A percentile compares a stretch with the other conserved stretches of the same genome.
Conservation (phyloP, 1,140 invertebrate species). For the Tyrophagus putrescentiae region DNA sequence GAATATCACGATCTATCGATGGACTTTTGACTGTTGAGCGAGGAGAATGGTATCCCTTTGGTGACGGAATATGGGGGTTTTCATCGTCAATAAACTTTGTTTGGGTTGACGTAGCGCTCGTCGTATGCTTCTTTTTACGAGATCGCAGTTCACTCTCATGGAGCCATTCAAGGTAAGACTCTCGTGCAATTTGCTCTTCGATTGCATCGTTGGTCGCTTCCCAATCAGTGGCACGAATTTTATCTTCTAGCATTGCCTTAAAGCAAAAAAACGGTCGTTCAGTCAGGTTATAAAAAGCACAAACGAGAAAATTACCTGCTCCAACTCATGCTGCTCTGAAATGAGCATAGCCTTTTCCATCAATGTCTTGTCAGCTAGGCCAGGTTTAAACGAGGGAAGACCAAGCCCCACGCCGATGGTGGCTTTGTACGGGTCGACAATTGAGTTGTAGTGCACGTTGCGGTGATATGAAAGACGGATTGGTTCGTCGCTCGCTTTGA, state of each 20-base stretch:
- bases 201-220: slow-evolving; percentile 83
- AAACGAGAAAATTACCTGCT: slow-evolving; percentile 42
- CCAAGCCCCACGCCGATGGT: slow-evolving; percentile 72
- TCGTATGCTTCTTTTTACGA: slow-evolving; percentile 5
- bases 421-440: slow-evolving; percentile 71
- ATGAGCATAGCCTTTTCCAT: slow-evolving; percentile 60
- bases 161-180: slow-evolving; percentile 76
- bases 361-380: slow-evolving; percentile 53
- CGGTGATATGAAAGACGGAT: slow-evolving; percentile 78
- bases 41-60: background rate
- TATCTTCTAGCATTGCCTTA: slow-evolving; percentile 74
- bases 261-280: slow-evolving; percentile 26
- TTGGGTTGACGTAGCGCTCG: slow-evolving; percentile 4
- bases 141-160: slow-evolving; percentile 50
- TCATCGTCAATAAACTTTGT: slow-evolving; percentile 13
- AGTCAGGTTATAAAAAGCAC: slow-evolving; percentile 10
- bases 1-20: background rate
- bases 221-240: slow-evolving; percentile 78
- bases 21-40: background rate
- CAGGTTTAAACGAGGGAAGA: slow-evolving; percentile 64
- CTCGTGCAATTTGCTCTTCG: slow-evolving; percentile 71
- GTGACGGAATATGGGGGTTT: background rate
- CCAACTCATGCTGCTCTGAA: slow-evolving; percentile 70
- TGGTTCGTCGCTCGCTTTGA: slow-evolving; percentile 56
- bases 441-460: slow-evolving; percentile 76